Evolutionary conservation across 2,888 invertebrate species (phyloP).

Genomic region (Apotomis turbidana): DNA sequence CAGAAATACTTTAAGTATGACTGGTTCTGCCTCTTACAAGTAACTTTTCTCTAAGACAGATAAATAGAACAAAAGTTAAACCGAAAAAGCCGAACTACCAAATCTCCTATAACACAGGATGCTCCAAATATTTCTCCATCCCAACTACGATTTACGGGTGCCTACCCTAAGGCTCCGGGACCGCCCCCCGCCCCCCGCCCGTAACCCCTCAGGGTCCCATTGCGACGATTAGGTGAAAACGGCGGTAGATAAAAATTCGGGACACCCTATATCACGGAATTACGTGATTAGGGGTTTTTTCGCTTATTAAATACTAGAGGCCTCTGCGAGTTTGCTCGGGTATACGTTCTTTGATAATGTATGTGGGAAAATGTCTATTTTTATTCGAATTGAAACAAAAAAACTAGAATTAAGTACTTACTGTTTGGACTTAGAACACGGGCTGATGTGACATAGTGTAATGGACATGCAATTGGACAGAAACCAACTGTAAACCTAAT

Average conservation of each 20-base stretch:
- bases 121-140: conserved; percentile 38
- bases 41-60: neutral
- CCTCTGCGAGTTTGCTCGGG: conserved; percentile 3
- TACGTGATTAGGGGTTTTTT: conserved; percentile 39
- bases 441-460: no score
- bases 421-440: no score
- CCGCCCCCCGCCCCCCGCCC: neutral
- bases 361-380: neutral
- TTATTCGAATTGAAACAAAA: neutral
- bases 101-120: conserved; percentile 33
- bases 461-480: no score
- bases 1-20: no score
- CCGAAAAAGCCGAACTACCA: conserved; percentile 21
- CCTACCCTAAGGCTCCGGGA: conserved; percentile 19
- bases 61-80: conserved; percentile 21
- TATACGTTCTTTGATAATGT: neutral
- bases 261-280: conserved; percentile 58
- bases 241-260: conserved; percentile 54
- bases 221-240: conserved; percentile 46
- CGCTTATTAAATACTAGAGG: conserved; percentile 37
- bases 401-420: no score
- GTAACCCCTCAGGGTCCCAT: conserved; percentile 36
- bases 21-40: no score
- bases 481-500: no score
- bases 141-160: conserved; percentile 34